Percentiles rank a stretch among this genome's conserved stretches.
Conservation (phyloP, 2,888 invertebrate genomes). For the Nemotelus nigrinus region DNA sequence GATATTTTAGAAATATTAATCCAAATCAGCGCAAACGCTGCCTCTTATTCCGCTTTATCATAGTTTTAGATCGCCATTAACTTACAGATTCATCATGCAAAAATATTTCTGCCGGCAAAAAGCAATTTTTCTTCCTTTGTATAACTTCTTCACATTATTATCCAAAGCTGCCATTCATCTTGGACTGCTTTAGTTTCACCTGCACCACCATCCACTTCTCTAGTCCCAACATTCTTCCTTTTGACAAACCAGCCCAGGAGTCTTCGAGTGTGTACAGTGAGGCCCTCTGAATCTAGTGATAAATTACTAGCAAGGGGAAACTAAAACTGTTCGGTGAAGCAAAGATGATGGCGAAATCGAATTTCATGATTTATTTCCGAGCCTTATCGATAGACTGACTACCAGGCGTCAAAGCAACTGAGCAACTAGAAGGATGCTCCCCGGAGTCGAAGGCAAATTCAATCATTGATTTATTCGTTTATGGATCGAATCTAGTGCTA, state of each 20-base stretch:
- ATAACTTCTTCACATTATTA: background rate
- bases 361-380: conserved; percentile 43
- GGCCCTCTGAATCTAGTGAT: conserved; percentile 26
- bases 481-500: background rate
- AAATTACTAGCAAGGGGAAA: conserved; percentile 14
- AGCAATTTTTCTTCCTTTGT: background rate
- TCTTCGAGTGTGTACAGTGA: too few species aligned
- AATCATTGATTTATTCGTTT: conserved; percentile 45
- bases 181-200: background rate
- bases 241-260: too few species aligned
- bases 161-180: background rate
- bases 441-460: conserved; percentile 36
- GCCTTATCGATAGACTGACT: conserved; percentile 25
- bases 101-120: background rate
- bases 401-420: background rate
- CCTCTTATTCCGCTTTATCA: too few species aligned
- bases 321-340: conserved; percentile 19
- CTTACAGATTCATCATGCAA: background rate
- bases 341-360: conserved; percentile 43
- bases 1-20: too few species aligned
- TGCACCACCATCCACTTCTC: too few species aligned
- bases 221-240: too few species aligned
- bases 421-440: conserved; percentile 40
- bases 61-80: too few species aligned
- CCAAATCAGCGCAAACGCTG: too few species aligned